A percentile compares a stretch with the other conserved stretches of the same genome.
Conservation (phyloP, 2,113 vertebrate genomes). For the Nymphicus hollandicus region DNA sequence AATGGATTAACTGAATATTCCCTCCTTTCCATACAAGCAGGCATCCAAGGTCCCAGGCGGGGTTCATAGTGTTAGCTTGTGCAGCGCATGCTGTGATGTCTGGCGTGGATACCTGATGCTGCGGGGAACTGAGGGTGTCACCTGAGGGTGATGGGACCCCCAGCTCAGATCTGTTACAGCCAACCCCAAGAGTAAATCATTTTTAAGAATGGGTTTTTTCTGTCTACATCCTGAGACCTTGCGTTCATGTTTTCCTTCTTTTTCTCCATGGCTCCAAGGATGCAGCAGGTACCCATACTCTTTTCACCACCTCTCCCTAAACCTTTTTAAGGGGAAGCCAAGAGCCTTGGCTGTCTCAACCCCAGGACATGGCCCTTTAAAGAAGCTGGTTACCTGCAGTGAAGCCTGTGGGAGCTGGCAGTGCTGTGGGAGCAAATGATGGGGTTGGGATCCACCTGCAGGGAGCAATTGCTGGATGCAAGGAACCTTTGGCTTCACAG, state of each 20-base stretch:
- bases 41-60: background rate
- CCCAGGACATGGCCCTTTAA: background rate
- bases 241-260: background rate
- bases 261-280: background rate
- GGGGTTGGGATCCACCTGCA: background rate
- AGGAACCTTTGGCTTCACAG: background rate
- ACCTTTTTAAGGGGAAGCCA: background rate
- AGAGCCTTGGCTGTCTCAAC: background rate
- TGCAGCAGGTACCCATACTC: background rate
- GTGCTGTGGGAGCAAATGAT: background rate
- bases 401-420: background rate
- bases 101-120: background rate
- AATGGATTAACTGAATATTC: background rate
- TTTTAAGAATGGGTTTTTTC: background rate
- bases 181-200: accelerated
- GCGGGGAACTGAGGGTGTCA: background rate
- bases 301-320: background rate
- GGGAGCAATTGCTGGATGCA: background rate
- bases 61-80: accelerated
- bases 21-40: background rate
- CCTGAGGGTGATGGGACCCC: background rate
- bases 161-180: background rate
- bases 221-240: background rate
- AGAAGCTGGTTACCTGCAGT: background rate
- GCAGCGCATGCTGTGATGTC: background rate